Conservation (phyloP, 2,888 invertebrate genomes). For the Muschampia plurimacula region DNA sequence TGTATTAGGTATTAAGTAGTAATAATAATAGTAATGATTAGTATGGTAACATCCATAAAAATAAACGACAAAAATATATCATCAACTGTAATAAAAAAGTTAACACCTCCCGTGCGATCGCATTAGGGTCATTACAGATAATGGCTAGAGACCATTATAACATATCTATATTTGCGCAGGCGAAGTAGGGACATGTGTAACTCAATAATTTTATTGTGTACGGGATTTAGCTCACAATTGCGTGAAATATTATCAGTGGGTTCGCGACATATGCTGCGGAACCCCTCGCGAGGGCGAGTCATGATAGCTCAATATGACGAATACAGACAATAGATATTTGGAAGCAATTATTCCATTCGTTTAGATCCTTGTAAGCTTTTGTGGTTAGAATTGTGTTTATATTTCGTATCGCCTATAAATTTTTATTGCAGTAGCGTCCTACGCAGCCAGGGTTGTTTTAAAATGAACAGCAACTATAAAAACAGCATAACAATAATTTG, state of each 20-base stretch:
- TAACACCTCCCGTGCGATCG: constrained; percentile 57
- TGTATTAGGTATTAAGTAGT: background rate
- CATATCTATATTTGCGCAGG: constrained; percentile 78
- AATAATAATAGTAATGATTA: background rate
- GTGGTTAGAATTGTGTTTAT: background rate
- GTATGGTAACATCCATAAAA: background rate
- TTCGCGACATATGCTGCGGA: constrained; percentile 62
- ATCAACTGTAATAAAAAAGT: constrained; percentile 52
- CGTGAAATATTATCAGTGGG: constrained; percentile 74
- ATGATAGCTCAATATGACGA: constrained; percentile 36
- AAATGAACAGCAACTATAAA: no score
- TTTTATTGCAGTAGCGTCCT: no score
- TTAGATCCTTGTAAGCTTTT: constrained; percentile 8
- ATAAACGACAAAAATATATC: constrained; percentile 19
- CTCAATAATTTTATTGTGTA: constrained; percentile 70
- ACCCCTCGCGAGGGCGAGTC: constrained; percentile 49
- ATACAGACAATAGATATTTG: constrained; percentile 27
- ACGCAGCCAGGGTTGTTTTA: no score
- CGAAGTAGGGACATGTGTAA: constrained; percentile 70
- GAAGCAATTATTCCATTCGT: constrained; percentile 17
- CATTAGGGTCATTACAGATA: constrained; percentile 70
- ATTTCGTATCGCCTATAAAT: background rate
- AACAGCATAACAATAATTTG: no score
- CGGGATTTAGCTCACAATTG: constrained; percentile 74
- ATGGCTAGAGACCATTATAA: constrained; percentile 70